Conservation (phyloP, 2,888 invertebrate genomes). For the Mythimna albipuncta region DNA sequence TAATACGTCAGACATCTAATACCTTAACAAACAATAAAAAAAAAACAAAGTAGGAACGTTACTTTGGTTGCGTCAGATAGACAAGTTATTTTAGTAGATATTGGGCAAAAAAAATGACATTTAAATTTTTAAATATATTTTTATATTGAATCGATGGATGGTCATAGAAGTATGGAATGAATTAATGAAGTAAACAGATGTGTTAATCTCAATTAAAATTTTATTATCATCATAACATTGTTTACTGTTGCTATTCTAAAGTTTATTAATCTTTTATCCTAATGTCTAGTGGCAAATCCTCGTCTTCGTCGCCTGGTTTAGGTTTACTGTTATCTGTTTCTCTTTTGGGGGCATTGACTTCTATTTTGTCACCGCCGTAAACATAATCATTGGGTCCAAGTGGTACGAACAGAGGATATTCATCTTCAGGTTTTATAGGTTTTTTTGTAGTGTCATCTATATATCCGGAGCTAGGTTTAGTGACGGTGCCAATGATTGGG, state of each 20-base stretch:
- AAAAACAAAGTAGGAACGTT: conserved; percentile 2
- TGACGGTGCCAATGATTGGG: conserved; percentile 3
- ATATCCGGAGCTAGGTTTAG: conserved; percentile 36
- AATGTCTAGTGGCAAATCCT: conserved; percentile 79
- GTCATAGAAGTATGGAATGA: background rate
- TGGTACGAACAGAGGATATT: conserved; percentile 77
- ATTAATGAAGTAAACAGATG: conserved; percentile 9
- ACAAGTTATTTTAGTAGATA: conserved; percentile 1
- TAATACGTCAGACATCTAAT: conserved; percentile 9
- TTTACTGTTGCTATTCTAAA: background rate
- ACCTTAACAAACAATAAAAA: conserved; percentile 1
- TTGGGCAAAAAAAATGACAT: conserved; percentile 1
- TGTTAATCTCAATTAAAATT: background rate
- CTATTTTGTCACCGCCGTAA: conserved; percentile 76
- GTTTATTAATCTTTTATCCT: conserved; percentile 76
- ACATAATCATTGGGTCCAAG: conserved; percentile 76
- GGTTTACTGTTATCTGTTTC: conserved; percentile 71
- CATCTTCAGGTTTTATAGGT: conserved; percentile 66
- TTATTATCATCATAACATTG: conserved; percentile 8
- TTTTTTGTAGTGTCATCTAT: conserved; percentile 69
- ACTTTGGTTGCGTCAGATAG: background rate
- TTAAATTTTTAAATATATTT: conserved; percentile 4
- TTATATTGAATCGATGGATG: conserved; percentile 7
- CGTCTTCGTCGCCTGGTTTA: conserved; percentile 70
- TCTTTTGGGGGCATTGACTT: conserved; percentile 80